Base-by-base conservation (phyloP, 2,113 vertebrate genomes). In the Notothenia rossii region DNA sequence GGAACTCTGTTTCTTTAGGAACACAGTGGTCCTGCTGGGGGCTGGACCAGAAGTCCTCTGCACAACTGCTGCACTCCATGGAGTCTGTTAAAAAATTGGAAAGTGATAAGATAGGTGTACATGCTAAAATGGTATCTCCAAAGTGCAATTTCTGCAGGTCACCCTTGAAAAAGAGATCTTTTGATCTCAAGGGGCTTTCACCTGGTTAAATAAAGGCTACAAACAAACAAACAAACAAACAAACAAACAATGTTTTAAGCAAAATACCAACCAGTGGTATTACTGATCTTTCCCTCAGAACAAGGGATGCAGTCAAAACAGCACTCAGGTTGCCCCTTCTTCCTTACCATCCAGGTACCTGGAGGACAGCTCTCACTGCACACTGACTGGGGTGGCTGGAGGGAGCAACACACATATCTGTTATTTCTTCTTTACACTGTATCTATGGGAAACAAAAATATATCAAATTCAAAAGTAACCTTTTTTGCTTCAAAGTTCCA, bases 281-380 rank as follows among this genome's bases (percentile, higher is more conserved):
- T 82, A 67, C 91, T 95, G 66, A 95, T 87, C 7, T 93, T 87
- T 64, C 96, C 96, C 29, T 96, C 94, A 59, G 94, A 93, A 84
- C 95, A 96, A 2, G 81, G 89, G 40, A 96, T 88, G 59, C 94
- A 96, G 65, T 96, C 93, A 73, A 95, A 96, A 84, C 95, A 96
- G 68, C 95, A 96, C 18, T 85, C 67, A 1, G 95, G 94, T 61
- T 96, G 73, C 7, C 94, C 93, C 4, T 95, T 94, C 25, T 70
- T 90, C 78, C 90, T 92, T 22, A 92, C 94, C 65, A 91, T 93
- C 29, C 88, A 72, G 8, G 93, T 94, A 12, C 95, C 95, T 14
- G 94, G 91, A 48, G 71, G 86, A 64, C 96, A 96, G 33, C 89
- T 87, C 18, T 95, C 86, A 50, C 94, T 95, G 67, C 95, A 96